These are phyloP conservation scores for Tetramorium parvispinum DNA, from an alignment of 1,140 invertebrate genomes.

Conservation along the genomic window DNA sequence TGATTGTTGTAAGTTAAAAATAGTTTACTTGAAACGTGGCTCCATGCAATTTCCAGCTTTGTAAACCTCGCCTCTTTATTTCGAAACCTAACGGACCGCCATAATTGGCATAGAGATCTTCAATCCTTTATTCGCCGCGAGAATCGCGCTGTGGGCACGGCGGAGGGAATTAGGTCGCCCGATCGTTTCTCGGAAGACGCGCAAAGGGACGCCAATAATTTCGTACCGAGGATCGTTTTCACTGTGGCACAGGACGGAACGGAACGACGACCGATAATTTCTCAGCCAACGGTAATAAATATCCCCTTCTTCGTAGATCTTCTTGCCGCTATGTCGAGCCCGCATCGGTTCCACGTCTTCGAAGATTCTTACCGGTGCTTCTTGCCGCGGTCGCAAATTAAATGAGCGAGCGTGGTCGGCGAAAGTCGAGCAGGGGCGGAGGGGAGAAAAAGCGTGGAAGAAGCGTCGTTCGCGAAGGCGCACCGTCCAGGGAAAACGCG, in stretches of 20 bases:
- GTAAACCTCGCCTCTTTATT: not conserved
- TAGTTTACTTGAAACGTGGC: not conserved
- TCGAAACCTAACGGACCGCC: slow-evolving; percentile 36
- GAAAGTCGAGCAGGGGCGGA: slow-evolving; percentile 60
- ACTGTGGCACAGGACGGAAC: slow-evolving; percentile 2
- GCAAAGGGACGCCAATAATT: slow-evolving; percentile 62
- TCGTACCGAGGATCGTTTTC: slow-evolving; percentile 52
- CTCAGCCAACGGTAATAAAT: slow-evolving; percentile 64
- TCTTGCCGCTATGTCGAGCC: slow-evolving; percentile 21
- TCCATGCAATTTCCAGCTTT: slow-evolving; percentile 5
- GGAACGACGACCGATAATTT: slow-evolving; percentile 47
- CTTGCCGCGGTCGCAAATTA: slow-evolving; percentile 66
- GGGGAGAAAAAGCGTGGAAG: slow-evolving; percentile 47
- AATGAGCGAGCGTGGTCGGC: slow-evolving; percentile 46
- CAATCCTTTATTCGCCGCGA: slow-evolving; percentile 49
- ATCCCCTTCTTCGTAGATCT: slow-evolving; percentile 45
- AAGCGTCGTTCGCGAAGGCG: slow-evolving; percentile 8
- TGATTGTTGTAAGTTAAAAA: not conserved
- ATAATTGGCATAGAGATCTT: slow-evolving; percentile 47
- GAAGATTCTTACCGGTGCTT: slow-evolving; percentile 51
- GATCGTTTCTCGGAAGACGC: slow-evolving; percentile 48
- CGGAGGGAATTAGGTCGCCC: slow-evolving; percentile 38
- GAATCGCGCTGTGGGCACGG: slow-evolving; percentile 30
- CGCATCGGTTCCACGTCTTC: slow-evolving; percentile 19
- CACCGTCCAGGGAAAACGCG: slow-evolving; percentile 2